A percentile compares a stretch with the other conserved stretches of the same genome.
phyloP scores from a whole-genome alignment of 2,113 vertebrate species.

The Cranoglanis bouderius region DNA sequence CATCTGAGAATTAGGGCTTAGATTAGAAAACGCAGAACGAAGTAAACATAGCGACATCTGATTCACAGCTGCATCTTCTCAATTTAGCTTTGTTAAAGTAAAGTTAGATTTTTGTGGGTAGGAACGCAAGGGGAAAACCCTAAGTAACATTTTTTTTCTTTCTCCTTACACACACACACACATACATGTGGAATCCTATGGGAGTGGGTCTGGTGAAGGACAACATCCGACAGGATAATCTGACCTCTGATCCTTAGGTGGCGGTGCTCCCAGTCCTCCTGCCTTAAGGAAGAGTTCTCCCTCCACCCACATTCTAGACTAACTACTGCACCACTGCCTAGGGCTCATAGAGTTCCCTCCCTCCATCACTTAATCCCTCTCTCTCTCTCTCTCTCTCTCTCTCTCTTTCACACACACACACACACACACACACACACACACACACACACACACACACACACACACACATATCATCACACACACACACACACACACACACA shows the following conservation, averaged over 20 bases:
- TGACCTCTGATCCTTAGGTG: slow-evolving; percentile 73
- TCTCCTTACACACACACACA: not conserved
- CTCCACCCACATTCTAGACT: slow-evolving; percentile 49
- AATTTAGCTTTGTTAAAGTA: slow-evolving; percentile 8
- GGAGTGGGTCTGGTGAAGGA: slow-evolving; percentile 64
- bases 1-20: slow-evolving; percentile 3
- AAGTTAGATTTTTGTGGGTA: not conserved
- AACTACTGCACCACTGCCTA: slow-evolving; percentile 43
- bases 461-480: not conserved
- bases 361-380: not conserved
- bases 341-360: slow-evolving; percentile 38
- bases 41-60: not conserved
- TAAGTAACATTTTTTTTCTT: slow-evolving; percentile 3
- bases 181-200: slow-evolving; percentile 16
- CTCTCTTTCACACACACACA: not conserved
- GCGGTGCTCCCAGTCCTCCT: slow-evolving; percentile 58
- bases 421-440: not conserved
- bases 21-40: not conserved
- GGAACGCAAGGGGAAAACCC: not conserved
- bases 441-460: not conserved
- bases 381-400: not conserved
- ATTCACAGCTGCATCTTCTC: not conserved
- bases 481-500: not conserved
- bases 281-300: slow-evolving; percentile 51
- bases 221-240: slow-evolving; percentile 76